Evolutionary conservation across 2,113 vertebrate species (phyloP).

Genomic region (Forbesichthys papilliferus): DNA sequence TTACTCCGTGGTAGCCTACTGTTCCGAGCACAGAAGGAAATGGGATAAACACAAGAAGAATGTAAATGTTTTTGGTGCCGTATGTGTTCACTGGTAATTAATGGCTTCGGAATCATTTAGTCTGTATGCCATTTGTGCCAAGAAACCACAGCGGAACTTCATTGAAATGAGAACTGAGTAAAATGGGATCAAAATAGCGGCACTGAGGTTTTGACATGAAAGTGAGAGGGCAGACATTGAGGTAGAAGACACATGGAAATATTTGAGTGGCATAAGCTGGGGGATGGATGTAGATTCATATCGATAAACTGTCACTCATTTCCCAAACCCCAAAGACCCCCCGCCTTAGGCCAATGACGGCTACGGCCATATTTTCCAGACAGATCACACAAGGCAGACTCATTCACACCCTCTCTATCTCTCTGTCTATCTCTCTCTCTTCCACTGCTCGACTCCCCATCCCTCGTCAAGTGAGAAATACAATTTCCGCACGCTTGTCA

Average conservation of each 20-base stretch:
- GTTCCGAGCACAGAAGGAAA: too few relatives aligned
- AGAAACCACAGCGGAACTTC: neutral
- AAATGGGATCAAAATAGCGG: slow-evolving; percentile 1
- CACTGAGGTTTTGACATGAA: neutral
- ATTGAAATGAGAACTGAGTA: neutral
- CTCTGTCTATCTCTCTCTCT: too few relatives aligned
- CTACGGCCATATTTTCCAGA: slow-evolving; percentile 39
- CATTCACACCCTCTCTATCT: too few relatives aligned
- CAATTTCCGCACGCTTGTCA: slow-evolving; percentile 4
- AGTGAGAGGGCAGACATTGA: too few relatives aligned
- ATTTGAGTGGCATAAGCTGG: neutral
- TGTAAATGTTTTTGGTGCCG: too few relatives aligned
- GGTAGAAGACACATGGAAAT: too few relatives aligned
- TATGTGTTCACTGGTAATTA: too few relatives aligned
- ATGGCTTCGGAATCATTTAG: too few relatives aligned
- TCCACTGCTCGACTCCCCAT: too few relatives aligned
- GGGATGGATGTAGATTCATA: slow-evolving; percentile 44
- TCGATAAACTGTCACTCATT: slow-evolving; percentile 42
- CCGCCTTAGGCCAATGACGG: slow-evolving; percentile 16
- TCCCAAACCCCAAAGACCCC: slow-evolving; percentile 37
- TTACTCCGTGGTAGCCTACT: too few relatives aligned
- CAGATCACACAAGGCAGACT: neutral
- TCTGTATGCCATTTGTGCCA: neutral
- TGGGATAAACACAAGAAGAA: too few relatives aligned
- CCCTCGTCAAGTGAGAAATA: neutral